Base-by-base conservation (phyloP, 2,113 vertebrate species). In the Pseudopipra pipra region DNA sequence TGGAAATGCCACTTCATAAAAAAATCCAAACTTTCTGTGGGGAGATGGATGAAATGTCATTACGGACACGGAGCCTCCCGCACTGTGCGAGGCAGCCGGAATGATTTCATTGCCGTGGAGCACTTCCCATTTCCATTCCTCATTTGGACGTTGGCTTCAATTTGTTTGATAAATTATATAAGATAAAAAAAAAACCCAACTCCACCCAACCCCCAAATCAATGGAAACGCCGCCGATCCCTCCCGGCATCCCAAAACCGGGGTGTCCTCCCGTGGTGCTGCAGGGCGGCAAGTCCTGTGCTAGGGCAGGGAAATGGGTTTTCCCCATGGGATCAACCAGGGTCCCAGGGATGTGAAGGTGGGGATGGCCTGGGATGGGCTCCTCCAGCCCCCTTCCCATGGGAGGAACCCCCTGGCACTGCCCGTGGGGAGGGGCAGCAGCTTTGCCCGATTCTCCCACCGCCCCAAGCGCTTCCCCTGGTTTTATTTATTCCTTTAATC, bases 401-500 rank as follows among this genome's bases (percentile, higher is more conserved):
- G 22, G 31, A 47, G 30, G 3, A 17, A 4, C 31, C 41, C 44
- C n/a, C 8, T 35, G 2, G 39, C 41, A 44, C 30, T 5, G 2
- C 44, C 73, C 6, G 0, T 1, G 1, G 24, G 1, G 39, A 62
- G 23, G 30, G 35, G 61, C 58, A 39, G 46, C 54, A 4, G 30
- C 82, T 25, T n/a, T 80, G 30, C 71, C 37, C 0, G 0, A 4
- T 20, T 9, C 3, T 2, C 71, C 47, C 9, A 12, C 1, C 0
- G 49, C 39, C 27, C 55, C 7, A 0, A 14, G 81, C 41, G 14
- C 79, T 83, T 80, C 24, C 27, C n/a, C 14, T 21, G 31, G 0
- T 54, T 92, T 78, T 86, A 73, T 88, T 96, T 91, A 95, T 94
- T 73, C 37, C 86, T 93, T 95, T 96, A 76, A 96, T 95, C 82